Percentiles rank a stretch among this genome's conserved stretches.
phyloP scores from a whole-genome alignment of 2,888 invertebrate genomes.

The Resseliella maxima region DNA sequence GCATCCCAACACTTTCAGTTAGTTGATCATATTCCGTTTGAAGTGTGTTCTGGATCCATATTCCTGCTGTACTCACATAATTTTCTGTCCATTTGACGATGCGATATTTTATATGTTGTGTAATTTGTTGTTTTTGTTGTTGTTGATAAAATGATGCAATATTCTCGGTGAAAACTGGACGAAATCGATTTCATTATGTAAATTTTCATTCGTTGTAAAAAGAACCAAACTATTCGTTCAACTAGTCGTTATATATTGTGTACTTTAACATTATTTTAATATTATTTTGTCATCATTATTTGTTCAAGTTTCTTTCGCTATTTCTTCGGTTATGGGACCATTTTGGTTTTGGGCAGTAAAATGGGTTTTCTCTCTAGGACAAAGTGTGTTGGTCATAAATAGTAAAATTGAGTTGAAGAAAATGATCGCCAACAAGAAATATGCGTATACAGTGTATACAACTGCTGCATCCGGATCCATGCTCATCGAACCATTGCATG shows the following conservation, averaged over 20 bases:
- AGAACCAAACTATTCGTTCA: neutral
- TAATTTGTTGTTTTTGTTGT: neutral
- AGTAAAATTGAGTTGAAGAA: neutral
- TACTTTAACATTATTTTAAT: neutral
- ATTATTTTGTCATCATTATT: constrained; percentile 27
- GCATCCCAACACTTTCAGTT: neutral
- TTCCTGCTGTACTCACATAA: neutral
- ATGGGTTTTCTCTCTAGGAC: neutral
- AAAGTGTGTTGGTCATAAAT: neutral
- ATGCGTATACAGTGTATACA: neutral
- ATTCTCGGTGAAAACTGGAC: neutral
- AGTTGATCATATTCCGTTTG: constrained; percentile 31
- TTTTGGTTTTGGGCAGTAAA: neutral
- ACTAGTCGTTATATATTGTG: neutral
- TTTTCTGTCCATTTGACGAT: neutral
- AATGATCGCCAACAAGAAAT: constrained; percentile 35
- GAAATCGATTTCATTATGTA: constrained; percentile 1
- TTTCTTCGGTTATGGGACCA: neutral
- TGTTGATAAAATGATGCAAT: neutral
- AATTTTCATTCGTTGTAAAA: neutral
- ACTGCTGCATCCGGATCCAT: neutral
- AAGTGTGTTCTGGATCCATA: neutral
- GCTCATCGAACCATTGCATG: neutral
- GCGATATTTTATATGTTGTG: neutral
- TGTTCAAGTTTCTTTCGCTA: neutral